Evolutionary conservation across 2,113 vertebrate species (phyloP).

Genomic region (Arvicanthis niloticus): DNA sequence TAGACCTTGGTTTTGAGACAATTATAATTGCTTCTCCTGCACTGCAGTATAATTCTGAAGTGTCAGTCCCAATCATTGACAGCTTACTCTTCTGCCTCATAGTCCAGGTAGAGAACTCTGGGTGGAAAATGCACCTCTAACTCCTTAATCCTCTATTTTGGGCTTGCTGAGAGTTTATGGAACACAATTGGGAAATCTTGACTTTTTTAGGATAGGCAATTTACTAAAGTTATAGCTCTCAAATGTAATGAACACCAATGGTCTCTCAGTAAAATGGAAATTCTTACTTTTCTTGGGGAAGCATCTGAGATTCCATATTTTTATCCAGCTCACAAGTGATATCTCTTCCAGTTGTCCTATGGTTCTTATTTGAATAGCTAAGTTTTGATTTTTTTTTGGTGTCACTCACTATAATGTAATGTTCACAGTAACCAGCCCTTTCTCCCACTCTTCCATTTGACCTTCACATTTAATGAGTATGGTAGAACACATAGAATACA

Average conservation of each 20-base stretch:
- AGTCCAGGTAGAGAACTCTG: neutral
- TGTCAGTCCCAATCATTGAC: neutral
- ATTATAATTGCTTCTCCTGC: neutral
- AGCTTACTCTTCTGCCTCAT: neutral
- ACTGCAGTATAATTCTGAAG: neutral
- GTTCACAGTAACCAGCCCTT: neutral
- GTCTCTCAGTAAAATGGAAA: neutral
- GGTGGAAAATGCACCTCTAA: neutral
- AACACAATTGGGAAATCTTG: slow-evolving; percentile 19
- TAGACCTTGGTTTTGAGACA: neutral
- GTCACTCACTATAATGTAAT: neutral
- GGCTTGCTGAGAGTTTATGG: neutral
- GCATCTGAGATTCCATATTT: neutral
- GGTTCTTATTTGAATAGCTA: neutral
- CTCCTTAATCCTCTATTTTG: neutral
- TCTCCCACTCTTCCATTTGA: neutral
- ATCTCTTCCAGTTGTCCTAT: neutral
- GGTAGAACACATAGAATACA: neutral
- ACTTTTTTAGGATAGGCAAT: neutral
- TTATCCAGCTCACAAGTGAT: neutral
- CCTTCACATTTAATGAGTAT: slow-evolving; percentile 10
- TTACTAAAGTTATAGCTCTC: neutral
- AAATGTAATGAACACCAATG: neutral
- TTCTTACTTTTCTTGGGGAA: neutral
- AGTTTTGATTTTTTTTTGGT: neutral